Evolutionary conservation across 2,113 vertebrate genomes (phyloP).

Genomic region (Pituophis catenifer): DNA sequence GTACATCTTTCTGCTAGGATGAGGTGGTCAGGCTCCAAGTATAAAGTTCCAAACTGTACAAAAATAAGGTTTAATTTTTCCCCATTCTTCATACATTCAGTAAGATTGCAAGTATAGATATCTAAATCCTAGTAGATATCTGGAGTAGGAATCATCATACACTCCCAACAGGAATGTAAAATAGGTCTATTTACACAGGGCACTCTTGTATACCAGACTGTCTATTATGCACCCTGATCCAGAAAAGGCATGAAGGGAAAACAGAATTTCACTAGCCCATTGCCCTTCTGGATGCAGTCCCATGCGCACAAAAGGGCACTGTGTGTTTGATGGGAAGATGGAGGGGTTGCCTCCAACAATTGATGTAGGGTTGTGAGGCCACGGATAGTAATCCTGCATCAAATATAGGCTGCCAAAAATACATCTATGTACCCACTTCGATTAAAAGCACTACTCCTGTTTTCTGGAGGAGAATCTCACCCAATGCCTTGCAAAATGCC

Average conservation of each 20-base stretch:
- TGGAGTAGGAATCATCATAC: conserved; percentile 70
- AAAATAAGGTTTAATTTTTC: conserved; percentile 82
- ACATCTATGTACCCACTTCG: not conserved
- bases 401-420: not conserved
- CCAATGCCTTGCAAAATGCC: not conserved
- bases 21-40: conserved; percentile 78
- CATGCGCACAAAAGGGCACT: conserved; percentile 5
- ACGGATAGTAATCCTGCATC: not conserved
- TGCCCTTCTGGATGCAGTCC: not conserved
- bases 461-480: not conserved
- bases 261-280: not conserved
- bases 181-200: conserved; percentile 70
- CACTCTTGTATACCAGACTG: conserved; percentile 66
- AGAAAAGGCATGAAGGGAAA: not conserved
- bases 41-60: conserved; percentile 87
- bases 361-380: not conserved
- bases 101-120: conserved; percentile 77
- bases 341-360: not conserved
- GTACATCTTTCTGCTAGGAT: conserved; percentile 71
- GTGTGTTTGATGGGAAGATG: not conserved
- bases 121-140: conserved; percentile 62
- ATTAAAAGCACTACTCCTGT: not conserved
- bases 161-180: conserved; percentile 71
- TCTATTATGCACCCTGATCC: conserved; percentile 25
- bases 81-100: conserved; percentile 81